phyloP scores from a whole-genome alignment of 2,888 invertebrate genomes.

The Ectropis crepuscularia region DNA sequence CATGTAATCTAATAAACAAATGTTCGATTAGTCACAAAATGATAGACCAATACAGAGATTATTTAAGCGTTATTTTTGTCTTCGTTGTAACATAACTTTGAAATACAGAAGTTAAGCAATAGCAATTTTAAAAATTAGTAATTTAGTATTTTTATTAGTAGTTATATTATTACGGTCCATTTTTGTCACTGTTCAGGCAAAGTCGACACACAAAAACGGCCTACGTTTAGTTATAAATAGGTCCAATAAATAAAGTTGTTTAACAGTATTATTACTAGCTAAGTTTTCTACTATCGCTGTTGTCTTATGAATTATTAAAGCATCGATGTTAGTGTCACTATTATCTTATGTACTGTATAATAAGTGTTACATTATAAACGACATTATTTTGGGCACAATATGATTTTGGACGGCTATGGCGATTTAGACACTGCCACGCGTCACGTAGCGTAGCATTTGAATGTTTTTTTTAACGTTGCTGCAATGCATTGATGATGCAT shows the following conservation, averaged over 20 bases:
- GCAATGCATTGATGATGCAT: too few species aligned
- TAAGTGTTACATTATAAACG: constrained; percentile 6
- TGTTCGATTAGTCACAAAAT: too few species aligned
- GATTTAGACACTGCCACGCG: too few species aligned
- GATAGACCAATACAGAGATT: too few species aligned
- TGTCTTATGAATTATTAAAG: constrained; percentile 65
- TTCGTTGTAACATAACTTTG: too few species aligned
- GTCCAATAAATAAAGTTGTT: constrained; percentile 18
- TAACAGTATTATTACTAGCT: constrained; percentile 42
- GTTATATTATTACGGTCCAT: neutral
- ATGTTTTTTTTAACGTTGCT: too few species aligned
- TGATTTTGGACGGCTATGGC: too few species aligned
- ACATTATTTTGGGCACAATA: constrained; percentile 40
- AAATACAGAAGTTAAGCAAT: neutral
- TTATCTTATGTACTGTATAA: constrained; percentile 36
- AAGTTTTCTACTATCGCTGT: constrained; percentile 51
- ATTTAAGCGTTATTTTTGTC: too few species aligned
- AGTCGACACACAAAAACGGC: constrained; percentile 35
- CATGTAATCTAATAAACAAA: too few species aligned
- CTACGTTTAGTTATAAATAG: constrained; percentile 34
- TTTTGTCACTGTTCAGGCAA: constrained; percentile 3
- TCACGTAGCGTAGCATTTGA: too few species aligned
- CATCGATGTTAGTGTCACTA: constrained; percentile 58
- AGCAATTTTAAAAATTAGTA: too few species aligned
- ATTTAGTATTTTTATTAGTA: too few species aligned